Percentiles rank a stretch among this genome's conserved stretches.
These are phyloP conservation scores for Hyles euphorbiae DNA, from an alignment of 1,140 invertebrate genomes.

Conservation along the genomic window DNA sequence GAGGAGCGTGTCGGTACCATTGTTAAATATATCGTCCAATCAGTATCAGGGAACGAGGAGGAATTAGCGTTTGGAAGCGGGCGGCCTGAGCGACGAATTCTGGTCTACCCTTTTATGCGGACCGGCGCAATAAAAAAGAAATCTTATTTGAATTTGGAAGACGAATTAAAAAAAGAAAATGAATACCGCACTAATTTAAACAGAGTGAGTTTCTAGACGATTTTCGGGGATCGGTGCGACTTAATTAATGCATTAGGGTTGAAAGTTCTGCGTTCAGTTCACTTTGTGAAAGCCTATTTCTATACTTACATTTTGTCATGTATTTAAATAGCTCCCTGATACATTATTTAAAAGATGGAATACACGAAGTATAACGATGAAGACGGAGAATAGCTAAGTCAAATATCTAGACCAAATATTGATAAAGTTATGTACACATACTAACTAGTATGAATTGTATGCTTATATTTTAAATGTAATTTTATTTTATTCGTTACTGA, in stretches of 20 bases:
- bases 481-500: no score
- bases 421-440: no score
- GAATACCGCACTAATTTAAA: constrained; percentile 68
- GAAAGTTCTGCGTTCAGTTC: constrained; percentile 29
- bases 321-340: no score
- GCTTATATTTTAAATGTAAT: no score
- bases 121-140: constrained; percentile 60
- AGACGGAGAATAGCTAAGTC: no score
- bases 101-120: constrained; percentile 66
- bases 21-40: constrained; percentile 74
- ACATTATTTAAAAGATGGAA: no score
- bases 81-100: constrained; percentile 49
- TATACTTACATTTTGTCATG: no score
- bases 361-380: no score
- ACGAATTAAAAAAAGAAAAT: constrained; percentile 72
- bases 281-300: no score
- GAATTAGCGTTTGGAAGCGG: constrained; percentile 64
- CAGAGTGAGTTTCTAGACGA: constrained; percentile 58
- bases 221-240: constrained; percentile 53
- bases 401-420: no score
- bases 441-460: no score
- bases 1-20: constrained; percentile 58
- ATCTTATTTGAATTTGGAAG: constrained; percentile 70
- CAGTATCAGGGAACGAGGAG: constrained; percentile 58
- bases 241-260: constrained; percentile 66